Evolutionary conservation across 2,888 invertebrate genomes (phyloP), one percentile per base, ranked within the genome.

Genomic region (Trichogramma evanescens): DNA sequence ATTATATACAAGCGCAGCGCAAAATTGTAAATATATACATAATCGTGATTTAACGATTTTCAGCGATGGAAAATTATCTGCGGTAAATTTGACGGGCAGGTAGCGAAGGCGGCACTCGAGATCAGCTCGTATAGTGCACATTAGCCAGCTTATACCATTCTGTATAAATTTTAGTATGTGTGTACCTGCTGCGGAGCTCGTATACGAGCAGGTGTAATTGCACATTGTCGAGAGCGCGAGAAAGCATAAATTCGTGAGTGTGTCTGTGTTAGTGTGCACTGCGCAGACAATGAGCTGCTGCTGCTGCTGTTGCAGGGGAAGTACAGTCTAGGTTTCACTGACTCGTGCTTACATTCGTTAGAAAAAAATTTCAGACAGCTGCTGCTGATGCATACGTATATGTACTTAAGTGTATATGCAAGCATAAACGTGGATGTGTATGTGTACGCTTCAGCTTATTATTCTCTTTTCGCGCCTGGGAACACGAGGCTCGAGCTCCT

Each of bases 1-100:
- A 26, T 26, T 26, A 26, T 26, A 26, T 26, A 26, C 26, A 26
- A 26, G 26, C 3, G 26, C 26, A 26, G 26, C 26, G 26, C 26
- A 26, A 26, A 26, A 26, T 26, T 26, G 26, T 26, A 26, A 26
- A 26, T 26, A 26, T 26, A 26, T 26, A 26, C 26, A 26, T 26
- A 75, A 75, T 74, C 75, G 73, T 74, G 74, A 74, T 72, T 72
- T 72, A 71, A 72, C 72, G 72, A 74, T 75, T 76, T 75, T 74
- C 74, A 74, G 70, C 68, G 59, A 66, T 26, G 26, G 26, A 26
- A 26, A 26, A 26, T 68, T 70, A 72, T 69, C 70, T 68, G 69
- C 73, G 49, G 6, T 6, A 13, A 49, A 13, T 49, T 59, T 45
- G 62, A 54, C 44, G 13, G 42, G 54, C 43, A 6, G 54, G 10